Percentiles rank a stretch among this genome's conserved stretches.
Conservation (phyloP, 64 coral and sea anemone genomes). For the Exaiptasia diaphana region DNA sequence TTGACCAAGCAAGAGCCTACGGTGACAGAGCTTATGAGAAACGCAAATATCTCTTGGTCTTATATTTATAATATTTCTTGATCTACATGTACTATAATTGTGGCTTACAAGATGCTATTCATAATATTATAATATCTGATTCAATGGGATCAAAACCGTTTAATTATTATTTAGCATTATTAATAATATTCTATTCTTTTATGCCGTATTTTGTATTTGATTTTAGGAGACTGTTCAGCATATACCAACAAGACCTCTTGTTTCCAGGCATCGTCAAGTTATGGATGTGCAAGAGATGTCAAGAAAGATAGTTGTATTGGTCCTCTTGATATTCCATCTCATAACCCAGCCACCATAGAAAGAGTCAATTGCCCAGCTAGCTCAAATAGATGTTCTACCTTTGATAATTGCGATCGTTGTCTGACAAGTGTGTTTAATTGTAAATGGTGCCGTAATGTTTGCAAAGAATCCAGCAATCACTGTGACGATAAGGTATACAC, state of each 20-base stretch:
- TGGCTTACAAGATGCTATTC: too few relatives aligned
- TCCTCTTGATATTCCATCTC: background rate
- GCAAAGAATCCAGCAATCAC: background rate
- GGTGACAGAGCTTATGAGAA: too few relatives aligned
- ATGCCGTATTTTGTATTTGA: too few relatives aligned
- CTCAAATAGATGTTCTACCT: background rate
- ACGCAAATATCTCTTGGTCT: too few relatives aligned
- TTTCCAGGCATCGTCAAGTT: background rate
- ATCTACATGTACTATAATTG: too few relatives aligned
- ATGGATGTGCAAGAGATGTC: slow-evolving; percentile 18
- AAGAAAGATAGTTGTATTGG: background rate
- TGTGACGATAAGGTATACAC: too few relatives aligned
- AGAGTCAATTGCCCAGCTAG: background rate
- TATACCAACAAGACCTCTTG: background rate
- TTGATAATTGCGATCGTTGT: background rate
- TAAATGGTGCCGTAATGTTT: background rate
- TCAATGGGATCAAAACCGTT: too few relatives aligned
- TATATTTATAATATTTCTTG: too few relatives aligned
- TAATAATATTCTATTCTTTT: too few relatives aligned
- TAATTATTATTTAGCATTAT: too few relatives aligned
- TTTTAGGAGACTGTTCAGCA: slow-evolving; percentile 16
- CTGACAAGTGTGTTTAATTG: background rate
- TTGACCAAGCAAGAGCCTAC: too few relatives aligned
- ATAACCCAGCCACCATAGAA: background rate
- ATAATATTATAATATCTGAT: too few relatives aligned